Evolutionary conservation across 1,140 invertebrate genomes (phyloP).

Genomic region (Heliconius congener): DNA sequence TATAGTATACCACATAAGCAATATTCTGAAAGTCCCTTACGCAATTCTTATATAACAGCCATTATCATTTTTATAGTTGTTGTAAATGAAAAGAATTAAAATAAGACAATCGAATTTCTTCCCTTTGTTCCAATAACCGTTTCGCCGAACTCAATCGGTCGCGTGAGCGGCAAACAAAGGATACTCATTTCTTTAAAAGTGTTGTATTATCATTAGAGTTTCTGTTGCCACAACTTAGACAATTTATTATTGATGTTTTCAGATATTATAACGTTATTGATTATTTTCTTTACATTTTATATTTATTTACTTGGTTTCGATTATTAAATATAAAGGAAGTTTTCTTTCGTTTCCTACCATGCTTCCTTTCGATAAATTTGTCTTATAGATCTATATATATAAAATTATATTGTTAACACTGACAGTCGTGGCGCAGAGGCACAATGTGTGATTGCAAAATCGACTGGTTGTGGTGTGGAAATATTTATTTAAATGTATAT

Average conservation of each 20-base stretch:
- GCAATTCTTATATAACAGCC: not conserved
- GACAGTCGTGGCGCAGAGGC: too few species aligned
- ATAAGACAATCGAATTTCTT: slow-evolving; percentile 18
- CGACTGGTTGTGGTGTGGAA: too few species aligned
- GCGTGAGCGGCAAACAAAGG: slow-evolving; percentile 32
- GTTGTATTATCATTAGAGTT: slow-evolving; percentile 17
- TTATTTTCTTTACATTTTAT: not conserved
- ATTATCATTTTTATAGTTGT: slow-evolving; percentile 18
- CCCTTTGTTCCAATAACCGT: slow-evolving; percentile 25
- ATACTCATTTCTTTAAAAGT: slow-evolving; percentile 26
- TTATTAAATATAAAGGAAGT: not conserved
- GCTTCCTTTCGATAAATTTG: not conserved
- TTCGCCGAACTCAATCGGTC: slow-evolving; percentile 21
- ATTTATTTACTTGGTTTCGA: not conserved
- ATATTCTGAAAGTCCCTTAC: too few species aligned
- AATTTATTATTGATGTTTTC: not conserved
- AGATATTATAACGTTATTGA: not conserved
- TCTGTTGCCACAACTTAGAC: not conserved
- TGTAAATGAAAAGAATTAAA: slow-evolving; percentile 22
- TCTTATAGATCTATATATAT: too few species aligned
- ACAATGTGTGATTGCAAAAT: too few species aligned
- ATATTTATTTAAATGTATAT: too few species aligned
- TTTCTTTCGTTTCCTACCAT: not conserved
- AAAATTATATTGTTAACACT: too few species aligned
- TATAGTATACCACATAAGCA: too few species aligned